Evolutionary conservation across 2,888 invertebrate species (phyloP).

Genomic region (Heterodera filipjevi): DNA sequence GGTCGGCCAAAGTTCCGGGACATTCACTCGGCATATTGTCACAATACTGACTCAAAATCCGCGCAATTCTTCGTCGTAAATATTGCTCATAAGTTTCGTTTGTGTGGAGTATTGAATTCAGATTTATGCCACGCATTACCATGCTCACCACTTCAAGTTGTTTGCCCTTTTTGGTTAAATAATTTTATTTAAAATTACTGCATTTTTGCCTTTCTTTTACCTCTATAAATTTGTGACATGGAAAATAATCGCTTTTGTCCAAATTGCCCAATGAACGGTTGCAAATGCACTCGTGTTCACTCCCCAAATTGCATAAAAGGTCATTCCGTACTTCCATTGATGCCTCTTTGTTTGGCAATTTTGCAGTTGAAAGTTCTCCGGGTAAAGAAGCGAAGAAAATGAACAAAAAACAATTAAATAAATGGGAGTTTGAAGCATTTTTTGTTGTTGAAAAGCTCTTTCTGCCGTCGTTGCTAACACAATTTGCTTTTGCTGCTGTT

Average conservation of each 20-base stretch:
- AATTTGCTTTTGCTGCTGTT: not conserved
- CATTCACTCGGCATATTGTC: conserved; percentile 58
- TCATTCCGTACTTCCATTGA: conserved; percentile 20
- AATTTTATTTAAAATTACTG: not conserved
- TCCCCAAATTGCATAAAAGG: conserved; percentile 57
- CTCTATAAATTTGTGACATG: conserved; percentile 46
- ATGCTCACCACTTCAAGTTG: conserved; percentile 37
- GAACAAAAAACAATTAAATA: not conserved
- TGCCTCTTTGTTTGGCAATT: not conserved
- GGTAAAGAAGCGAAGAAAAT: not conserved
- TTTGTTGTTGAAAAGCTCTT: not conserved
- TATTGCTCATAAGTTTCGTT: conserved; percentile 58
- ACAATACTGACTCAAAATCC: conserved; percentile 58
- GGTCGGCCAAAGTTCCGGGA: conserved; percentile 44
- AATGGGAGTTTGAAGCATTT: not conserved
- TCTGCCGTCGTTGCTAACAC: not conserved
- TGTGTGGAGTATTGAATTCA: conserved; percentile 51
- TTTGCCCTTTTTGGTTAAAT: conserved; percentile 34
- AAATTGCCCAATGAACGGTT: conserved; percentile 48
- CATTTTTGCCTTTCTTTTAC: conserved; percentile 33
- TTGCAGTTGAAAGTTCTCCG: not conserved
- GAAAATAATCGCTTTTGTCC: conserved; percentile 42
- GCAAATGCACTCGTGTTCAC: conserved; percentile 60
- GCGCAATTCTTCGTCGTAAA: conserved; percentile 60
- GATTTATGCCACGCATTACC: conserved; percentile 52